Percentiles rank a stretch among this genome's conserved stretches.
These are phyloP conservation scores for Diadromus collaris DNA, from an alignment of 2,888 invertebrate genomes.

Conservation along the genomic window DNA sequence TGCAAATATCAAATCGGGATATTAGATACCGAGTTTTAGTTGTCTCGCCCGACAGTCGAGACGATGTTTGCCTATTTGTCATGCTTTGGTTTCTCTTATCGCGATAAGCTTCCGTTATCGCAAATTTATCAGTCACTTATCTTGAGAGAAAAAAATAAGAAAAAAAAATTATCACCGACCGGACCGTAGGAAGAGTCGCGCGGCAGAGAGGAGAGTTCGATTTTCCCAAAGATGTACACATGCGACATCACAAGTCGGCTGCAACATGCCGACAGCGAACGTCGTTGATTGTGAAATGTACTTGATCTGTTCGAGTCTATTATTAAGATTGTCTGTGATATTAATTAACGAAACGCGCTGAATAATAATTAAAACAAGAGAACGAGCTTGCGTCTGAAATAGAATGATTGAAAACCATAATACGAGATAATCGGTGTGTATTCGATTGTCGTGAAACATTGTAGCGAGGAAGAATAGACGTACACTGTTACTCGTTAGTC, in stretches of 20 bases:
- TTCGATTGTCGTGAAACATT: neutral
- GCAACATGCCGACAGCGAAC: constrained; percentile 8
- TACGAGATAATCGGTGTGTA: neutral
- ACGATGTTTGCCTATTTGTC: neutral
- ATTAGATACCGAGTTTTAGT: neutral
- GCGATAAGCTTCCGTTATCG: constrained; percentile 29
- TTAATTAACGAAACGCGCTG: constrained; percentile 35
- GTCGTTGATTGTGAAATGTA: constrained; percentile 32
- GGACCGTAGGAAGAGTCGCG: constrained; percentile 1
- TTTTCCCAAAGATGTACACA: constrained; percentile 48
- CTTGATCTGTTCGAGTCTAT: constrained; percentile 32
- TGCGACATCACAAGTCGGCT: constrained; percentile 12
- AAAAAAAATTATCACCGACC: constrained; percentile 14
- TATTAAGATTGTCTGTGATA: constrained; percentile 62
- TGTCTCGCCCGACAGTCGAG: neutral
- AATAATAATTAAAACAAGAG: neutral
- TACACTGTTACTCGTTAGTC: constrained; percentile 13
- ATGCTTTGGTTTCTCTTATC: constrained; percentile 34
- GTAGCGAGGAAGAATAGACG: neutral
- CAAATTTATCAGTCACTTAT: constrained; percentile 32
- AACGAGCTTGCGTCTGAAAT: constrained; percentile 17
- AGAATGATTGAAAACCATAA: neutral
- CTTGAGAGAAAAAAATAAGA: neutral
- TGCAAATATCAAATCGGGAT: neutral
- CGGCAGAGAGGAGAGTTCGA: constrained; percentile 21